phyloP scores from a whole-genome alignment of 2,797 vertebrate genomes.

The Discoglossus pictus region DNA sequence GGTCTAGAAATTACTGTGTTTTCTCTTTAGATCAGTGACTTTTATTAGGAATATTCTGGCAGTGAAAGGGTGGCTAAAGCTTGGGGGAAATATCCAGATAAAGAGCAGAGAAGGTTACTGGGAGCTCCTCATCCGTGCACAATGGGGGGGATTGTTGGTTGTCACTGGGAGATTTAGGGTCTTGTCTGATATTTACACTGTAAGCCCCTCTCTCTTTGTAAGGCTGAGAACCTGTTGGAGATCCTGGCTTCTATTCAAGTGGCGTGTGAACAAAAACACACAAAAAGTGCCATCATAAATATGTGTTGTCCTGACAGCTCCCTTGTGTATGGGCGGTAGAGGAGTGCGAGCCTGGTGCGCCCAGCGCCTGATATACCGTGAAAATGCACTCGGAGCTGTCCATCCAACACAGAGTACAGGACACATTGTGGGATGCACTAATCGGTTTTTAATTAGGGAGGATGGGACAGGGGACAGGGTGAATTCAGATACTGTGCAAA shows the following conservation, averaged over 20 bases:
- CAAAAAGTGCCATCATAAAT: constrained; percentile 61
- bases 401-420: rapidly evolving
- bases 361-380: constrained; percentile 47
- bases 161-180: constrained; percentile 56
- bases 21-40: too few relatives aligned
- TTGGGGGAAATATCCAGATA: constrained; percentile 27
- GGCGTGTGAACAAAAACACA: constrained; percentile 57
- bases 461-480: rapidly evolving
- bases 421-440: not conserved
- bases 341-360: constrained; percentile 53
- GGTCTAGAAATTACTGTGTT: too few relatives aligned
- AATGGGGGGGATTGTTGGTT: constrained; percentile 44
- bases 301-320: constrained; percentile 63
- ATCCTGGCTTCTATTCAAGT: constrained; percentile 62
- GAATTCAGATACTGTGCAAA: too few relatives aligned
- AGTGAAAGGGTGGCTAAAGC: too few relatives aligned
- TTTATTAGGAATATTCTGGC: too few relatives aligned
- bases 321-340: constrained; percentile 56
- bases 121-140: constrained; percentile 43
- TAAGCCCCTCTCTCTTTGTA: constrained; percentile 52
- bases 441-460: constrained; percentile 19
- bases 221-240: constrained; percentile 46
- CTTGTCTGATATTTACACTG: constrained; percentile 54
- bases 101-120: constrained; percentile 10
- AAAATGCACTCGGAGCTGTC: not conserved